A percentile compares a stretch with the other conserved stretches of the same genome.
Evolutionary conservation across 1,140 invertebrate genomes (phyloP).

Genomic region (Potamilus streckersoni): DNA sequence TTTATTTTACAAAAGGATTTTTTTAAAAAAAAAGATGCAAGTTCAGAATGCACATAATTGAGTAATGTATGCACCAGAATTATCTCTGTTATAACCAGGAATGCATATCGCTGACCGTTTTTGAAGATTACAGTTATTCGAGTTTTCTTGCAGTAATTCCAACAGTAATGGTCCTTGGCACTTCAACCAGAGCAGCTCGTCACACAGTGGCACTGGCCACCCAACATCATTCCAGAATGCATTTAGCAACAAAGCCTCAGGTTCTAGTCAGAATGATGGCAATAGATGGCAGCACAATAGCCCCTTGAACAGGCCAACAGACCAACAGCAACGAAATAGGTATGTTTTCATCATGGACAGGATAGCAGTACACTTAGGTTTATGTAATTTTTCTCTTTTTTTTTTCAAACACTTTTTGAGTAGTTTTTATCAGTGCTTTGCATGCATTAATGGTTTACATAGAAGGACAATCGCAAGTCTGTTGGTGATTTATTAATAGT

Average conservation of each 20-base stretch:
- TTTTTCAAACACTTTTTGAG: too few species aligned
- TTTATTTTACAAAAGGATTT: neutral
- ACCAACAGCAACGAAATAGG: too few species aligned
- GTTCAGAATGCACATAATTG: neutral
- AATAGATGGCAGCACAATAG: constrained; percentile 51
- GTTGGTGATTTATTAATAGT: too few species aligned
- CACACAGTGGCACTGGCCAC: neutral
- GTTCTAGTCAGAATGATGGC: constrained; percentile 35
- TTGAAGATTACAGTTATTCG: neutral
- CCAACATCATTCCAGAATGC: constrained; percentile 34
- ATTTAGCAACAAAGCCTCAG: constrained; percentile 8
- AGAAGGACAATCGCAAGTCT: too few species aligned
- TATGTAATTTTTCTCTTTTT: too few species aligned
- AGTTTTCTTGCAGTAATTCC: constrained; percentile 10
- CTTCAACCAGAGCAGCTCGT: neutral
- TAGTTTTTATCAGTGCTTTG: too few species aligned
- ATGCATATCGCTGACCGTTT: neutral
- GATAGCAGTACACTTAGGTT: too few species aligned
- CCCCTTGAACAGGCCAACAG: constrained; percentile 42
- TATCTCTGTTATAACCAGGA: neutral
- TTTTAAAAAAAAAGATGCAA: neutral
- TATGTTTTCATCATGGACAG: too few species aligned
- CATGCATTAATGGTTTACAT: too few species aligned
- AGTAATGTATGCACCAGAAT: neutral
- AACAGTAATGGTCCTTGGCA: constrained; percentile 33